Conservation (phyloP, 2,113 vertebrate species). For the Sander vitreus region DNA sequence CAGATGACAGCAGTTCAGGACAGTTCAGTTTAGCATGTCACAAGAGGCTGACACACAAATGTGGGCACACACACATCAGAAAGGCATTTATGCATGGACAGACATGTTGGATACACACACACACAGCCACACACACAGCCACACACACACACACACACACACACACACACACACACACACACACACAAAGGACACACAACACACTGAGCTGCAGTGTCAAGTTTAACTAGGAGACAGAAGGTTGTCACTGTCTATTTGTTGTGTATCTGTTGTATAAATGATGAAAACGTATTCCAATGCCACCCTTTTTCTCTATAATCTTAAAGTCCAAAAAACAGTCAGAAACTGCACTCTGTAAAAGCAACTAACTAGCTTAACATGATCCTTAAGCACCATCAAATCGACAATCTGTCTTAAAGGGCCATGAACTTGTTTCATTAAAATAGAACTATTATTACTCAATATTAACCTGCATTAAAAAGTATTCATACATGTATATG, state of each 20-base stretch:
- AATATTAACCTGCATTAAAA: background rate
- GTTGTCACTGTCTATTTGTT: conserved; percentile 15
- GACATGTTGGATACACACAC: conserved; percentile 16
- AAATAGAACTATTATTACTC: background rate
- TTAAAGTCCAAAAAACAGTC: background rate
- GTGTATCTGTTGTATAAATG: background rate
- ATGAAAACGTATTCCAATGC: background rate
- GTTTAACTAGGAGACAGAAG: conserved; percentile 31
- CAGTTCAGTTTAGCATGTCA: conserved; percentile 60
- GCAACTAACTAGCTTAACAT: background rate
- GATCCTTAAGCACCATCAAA: background rate
- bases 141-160: conserved; percentile 16
- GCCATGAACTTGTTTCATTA: background rate
- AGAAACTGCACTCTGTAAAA: background rate
- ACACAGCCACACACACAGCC: background rate
- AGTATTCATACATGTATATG: background rate
- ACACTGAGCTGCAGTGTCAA: background rate
- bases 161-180: conserved; percentile 21
- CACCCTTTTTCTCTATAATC: background rate
- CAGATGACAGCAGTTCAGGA: conserved; percentile 66
- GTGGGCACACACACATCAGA: conserved; percentile 30
- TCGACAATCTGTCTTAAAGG: background rate
- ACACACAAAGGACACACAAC: background rate
- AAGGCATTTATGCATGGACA: conserved; percentile 43
- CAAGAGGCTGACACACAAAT: conserved; percentile 42